Conservation (phyloP, 2,888 invertebrate species). For the Pollenia angustigena region DNA sequence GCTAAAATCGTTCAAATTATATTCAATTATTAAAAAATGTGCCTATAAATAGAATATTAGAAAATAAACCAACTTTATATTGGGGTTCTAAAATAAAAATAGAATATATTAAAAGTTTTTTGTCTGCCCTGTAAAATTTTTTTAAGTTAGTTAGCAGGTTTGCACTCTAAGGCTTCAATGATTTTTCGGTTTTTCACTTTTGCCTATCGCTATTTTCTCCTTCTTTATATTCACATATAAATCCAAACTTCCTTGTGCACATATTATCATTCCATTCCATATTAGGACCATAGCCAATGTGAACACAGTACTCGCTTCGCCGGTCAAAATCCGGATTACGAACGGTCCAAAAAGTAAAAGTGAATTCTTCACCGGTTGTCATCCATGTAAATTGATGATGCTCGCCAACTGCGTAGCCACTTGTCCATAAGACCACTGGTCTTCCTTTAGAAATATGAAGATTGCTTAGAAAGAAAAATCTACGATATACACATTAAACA, state of each 20-base stretch:
- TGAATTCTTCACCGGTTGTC: slow-evolving; percentile 12
- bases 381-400: slow-evolving; percentile 18
- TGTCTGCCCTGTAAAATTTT: no score
- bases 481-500: background rate
- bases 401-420: slow-evolving; percentile 7
- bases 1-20: no score
- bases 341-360: slow-evolving; percentile 9
- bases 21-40: no score
- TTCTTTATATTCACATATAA: slow-evolving; percentile 34
- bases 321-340: slow-evolving; percentile 3
- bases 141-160: no score
- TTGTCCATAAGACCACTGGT: slow-evolving; percentile 11
- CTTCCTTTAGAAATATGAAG: background rate
- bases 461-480: background rate
- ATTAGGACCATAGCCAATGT: slow-evolving; percentile 10
- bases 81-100: no score
- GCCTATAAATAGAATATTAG: no score
- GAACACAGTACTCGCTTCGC: background rate
- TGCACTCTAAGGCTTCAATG: background rate
- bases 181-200: background rate
- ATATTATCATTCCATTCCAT: slow-evolving; percentile 40
- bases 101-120: no score
- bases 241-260: slow-evolving; percentile 20
- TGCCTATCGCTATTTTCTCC: background rate
- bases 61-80: no score